These are phyloP conservation scores for Eurystomus glaucurus DNA, from an alignment of 2,797 vertebrate genomes.

Conservation along the genomic window DNA sequence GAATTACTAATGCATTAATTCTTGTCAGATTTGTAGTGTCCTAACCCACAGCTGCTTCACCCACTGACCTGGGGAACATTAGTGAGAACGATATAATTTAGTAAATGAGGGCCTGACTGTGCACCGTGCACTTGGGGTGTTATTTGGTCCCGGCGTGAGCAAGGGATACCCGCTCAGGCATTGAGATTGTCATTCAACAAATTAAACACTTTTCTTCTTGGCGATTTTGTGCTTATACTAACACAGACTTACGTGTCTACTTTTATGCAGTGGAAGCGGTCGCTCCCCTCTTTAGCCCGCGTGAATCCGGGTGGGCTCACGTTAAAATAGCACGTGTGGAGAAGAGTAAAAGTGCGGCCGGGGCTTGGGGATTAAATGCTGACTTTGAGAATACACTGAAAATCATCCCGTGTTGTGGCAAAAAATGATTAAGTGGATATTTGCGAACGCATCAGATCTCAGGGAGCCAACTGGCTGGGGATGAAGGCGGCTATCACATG, in stretches of 20 bases:
- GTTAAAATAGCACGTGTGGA: background rate
- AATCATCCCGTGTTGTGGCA: background rate
- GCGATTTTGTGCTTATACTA: background rate
- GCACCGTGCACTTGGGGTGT: slow-evolving; percentile 9
- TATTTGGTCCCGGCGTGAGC: slow-evolving; percentile 34
- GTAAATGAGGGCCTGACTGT: slow-evolving; percentile 33
- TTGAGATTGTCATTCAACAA: slow-evolving; percentile 7
- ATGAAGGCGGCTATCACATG: background rate
- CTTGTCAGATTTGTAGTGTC: slow-evolving; percentile 74
- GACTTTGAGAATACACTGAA: background rate
- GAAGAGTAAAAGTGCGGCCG: background rate
- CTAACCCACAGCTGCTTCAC: slow-evolving; percentile 69
- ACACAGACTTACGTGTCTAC: background rate
- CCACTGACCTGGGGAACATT: slow-evolving; percentile 62
- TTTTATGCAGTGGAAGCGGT: background rate
- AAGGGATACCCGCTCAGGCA: background rate
- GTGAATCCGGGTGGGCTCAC: background rate
- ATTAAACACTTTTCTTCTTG: slow-evolving; percentile 7
- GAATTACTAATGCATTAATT: slow-evolving; percentile 75
- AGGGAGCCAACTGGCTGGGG: background rate
- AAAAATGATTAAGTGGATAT: background rate
- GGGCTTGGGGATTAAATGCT: background rate
- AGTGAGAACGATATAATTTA: slow-evolving; percentile 45
- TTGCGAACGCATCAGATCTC: background rate
- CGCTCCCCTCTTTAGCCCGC: background rate